Evolutionary conservation across 1,140 invertebrate genomes (phyloP), one percentile per base, ranked within the genome.

Genomic region (Aphidius ervi): DNA sequence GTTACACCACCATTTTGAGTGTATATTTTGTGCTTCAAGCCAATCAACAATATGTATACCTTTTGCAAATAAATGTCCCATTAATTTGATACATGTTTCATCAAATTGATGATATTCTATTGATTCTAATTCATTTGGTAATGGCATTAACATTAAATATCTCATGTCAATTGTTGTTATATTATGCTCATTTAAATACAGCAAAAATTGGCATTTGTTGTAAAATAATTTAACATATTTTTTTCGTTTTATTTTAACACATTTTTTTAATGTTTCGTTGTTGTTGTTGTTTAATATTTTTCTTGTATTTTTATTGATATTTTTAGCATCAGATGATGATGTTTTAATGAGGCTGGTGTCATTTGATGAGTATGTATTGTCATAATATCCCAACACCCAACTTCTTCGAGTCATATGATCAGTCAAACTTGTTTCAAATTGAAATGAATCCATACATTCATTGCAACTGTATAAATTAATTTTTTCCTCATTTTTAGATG

Each of bases 91-190:
- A 5, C 74, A 73, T 6, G 68, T 53, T 60, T 62, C 42, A 40
- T 78, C 69, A 2, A 78, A 47, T 61, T 76, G 66, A 5, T 61
- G 1, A 37, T 62, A 64, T 56, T 75, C 66, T 9, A 69, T 52
- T 9, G 20, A 62, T 8, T 69, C 53, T 8, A 73, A 47, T 8
- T 63, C 48, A 41, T 43, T 53, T 23, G 75, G 72, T 45, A 77
- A 37, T n/a, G 76, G 74, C 72, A 79, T 74, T 10, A 78, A 61
- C 73, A 79, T 75, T 9, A 78, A 9, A 20, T 76, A 71, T 39
- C 60, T 61, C 10, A 72, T 65, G 39, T 75, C 68, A 7, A 76
- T 70, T 2, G 62, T 4, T 5, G 23, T 53, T 7, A 67, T 63
- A 10, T 63, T 57, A 56, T 79, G 76, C 0, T 47, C 37, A 47